Base-by-base conservation (phyloP, 2,888 invertebrate genomes). In the Pachliopta kotzebuea region DNA sequence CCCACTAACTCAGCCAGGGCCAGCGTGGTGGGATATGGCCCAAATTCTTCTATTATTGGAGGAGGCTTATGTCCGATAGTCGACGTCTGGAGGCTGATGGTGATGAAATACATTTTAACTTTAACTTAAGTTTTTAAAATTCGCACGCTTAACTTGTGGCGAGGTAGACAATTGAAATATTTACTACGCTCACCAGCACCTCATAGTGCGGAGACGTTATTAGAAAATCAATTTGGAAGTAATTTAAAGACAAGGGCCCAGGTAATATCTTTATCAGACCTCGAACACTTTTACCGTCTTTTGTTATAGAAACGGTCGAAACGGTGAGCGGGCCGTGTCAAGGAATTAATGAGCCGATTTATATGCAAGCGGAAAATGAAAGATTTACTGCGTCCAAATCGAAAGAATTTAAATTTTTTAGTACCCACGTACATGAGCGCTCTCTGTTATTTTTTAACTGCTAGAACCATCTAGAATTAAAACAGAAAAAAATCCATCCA, bases 341-440 rank as follows among this genome's bases (percentile, higher is more conserved):
- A 68, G 49, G 85, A 84, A 85, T 85, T 82, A 86, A 86, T 85
- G 84, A 84, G 83, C 77, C 76, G 79, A 85, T 86, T 85, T 83
- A 79, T 85, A 83, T 79, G 73, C 70, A 69, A 68, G 67, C 62
- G 70, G 72, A 76, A 74, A 76, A 76, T 74, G 70, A 73, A 76
- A 64, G 67, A 65, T 74, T 77, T 79, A 77, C 73, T 71, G 76
- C 73, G 70, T 72, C 77, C 72, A 80, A 84, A 83, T 83, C 81
- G 79, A 80, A 84, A 71, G 76, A 76, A 80, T 81, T 80, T 78
- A 76, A 83, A 81, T 83, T 82, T 80, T 61, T 45, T 75, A 76
- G 70, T 57, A 26, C n/a, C 52, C 50, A 11, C 9, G 53, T 45
- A 37, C 21, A 54, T 54, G 23, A 42, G 29, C 8, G 17, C 20